A percentile compares a stretch with the other conserved stretches of the same genome.
Conservation (phyloP, 2,113 vertebrate species). For the Ophiodon elongatus region DNA sequence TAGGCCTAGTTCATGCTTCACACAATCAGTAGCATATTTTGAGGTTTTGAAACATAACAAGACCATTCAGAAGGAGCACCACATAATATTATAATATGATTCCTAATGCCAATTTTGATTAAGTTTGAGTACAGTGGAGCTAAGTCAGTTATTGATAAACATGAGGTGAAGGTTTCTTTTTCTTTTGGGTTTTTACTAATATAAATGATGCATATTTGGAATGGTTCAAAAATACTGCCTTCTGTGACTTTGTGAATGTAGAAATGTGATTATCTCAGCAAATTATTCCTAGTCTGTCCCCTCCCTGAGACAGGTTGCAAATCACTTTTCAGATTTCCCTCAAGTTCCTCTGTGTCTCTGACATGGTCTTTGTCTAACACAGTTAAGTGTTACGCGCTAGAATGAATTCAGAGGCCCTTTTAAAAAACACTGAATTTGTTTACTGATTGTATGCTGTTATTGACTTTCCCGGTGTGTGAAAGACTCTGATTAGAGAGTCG, state of each 20-base stretch:
- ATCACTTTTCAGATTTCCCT: slow-evolving; percentile 89
- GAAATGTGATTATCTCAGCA: slow-evolving; percentile 68
- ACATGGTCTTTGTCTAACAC: slow-evolving; percentile 96
- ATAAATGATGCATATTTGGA: slow-evolving; percentile 4
- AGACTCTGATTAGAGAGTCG: slow-evolving; percentile 84
- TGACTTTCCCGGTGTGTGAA: slow-evolving; percentile 91
- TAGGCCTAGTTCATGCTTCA: slow-evolving; percentile 40
- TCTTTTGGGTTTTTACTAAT: not conserved
- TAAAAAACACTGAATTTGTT: slow-evolving; percentile 92
- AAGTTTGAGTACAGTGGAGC: slow-evolving; percentile 24
- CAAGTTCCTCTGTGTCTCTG: slow-evolving; percentile 91
- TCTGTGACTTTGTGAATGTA: slow-evolving; percentile 78
- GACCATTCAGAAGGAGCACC: slow-evolving; percentile 26
- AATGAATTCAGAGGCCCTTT: slow-evolving; percentile 88
- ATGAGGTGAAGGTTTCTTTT: not conserved
- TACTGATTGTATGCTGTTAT: slow-evolving; percentile 90
- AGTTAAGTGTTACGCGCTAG: slow-evolving; percentile 97
- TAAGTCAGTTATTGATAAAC: slow-evolving; percentile 44
- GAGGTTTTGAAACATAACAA: slow-evolving; percentile 48
- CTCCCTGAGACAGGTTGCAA: slow-evolving; percentile 86
- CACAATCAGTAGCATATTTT: slow-evolving; percentile 50
- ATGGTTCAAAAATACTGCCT: slow-evolving; percentile 2
- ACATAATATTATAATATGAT: slow-evolving; percentile 54
- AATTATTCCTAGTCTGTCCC: slow-evolving; percentile 88
- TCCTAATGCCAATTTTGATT: slow-evolving; percentile 53